A percentile compares a stretch with the other conserved stretches of the same genome.
Evolutionary conservation across 1,140 invertebrate genomes (phyloP).

Genomic region (Harpegnathos saltator): DNA sequence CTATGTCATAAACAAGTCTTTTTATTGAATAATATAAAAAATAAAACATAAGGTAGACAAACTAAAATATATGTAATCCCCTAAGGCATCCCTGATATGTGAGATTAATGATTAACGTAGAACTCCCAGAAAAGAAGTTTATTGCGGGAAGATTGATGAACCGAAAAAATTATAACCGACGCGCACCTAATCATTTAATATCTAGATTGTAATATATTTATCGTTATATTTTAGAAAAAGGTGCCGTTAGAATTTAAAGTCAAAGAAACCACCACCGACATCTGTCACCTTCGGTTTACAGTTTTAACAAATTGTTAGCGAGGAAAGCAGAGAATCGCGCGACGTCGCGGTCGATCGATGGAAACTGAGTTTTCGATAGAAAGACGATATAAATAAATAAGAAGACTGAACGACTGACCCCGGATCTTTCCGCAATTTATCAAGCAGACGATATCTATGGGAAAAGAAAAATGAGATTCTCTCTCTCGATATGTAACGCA

Average conservation of each 20-base stretch:
- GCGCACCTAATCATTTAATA: constrained; percentile 11
- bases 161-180: neutral
- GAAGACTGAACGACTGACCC: no score
- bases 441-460: no score
- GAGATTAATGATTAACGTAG: neutral
- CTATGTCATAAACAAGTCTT: no score
- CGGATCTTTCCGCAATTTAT: no score
- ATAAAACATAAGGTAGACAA: no score
- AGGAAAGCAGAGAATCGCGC: constrained; percentile 1
- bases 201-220: constrained; percentile 10
- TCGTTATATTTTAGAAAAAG: neutral
- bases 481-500: no score
- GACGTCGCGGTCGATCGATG: neutral
- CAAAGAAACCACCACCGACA: constrained; percentile 11
- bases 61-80: no score
- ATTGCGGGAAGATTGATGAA: neutral
- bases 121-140: neutral
- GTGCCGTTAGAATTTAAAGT: constrained; percentile 5
- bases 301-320: constrained; percentile 15
- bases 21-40: no score
- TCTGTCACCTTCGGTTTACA: constrained; percentile 21
- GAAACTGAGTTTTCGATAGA: constrained; percentile 15
- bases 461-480: no score
- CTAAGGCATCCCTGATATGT: no score
- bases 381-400: neutral